A percentile compares a stretch with the other conserved stretches of the same genome.
phyloP scores from a whole-genome alignment of 2,113 vertebrate species.

The Serilophus lunatus region DNA sequence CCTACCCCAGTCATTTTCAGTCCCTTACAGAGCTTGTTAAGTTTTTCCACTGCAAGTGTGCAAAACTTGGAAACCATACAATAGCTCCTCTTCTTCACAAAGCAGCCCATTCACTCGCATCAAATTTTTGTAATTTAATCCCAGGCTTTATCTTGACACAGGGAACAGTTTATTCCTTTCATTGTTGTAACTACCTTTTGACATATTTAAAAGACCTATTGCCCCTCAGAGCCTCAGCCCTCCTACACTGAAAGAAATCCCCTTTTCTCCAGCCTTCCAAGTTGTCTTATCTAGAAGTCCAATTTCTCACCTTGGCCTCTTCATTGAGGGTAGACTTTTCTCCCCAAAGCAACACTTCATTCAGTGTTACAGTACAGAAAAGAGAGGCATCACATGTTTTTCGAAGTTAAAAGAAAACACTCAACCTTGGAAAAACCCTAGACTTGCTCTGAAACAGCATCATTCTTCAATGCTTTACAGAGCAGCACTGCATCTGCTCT shows the following conservation, averaged over 20 bases:
- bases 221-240: background rate
- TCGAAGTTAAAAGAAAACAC: constrained; percentile 29
- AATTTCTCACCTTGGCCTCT: background rate
- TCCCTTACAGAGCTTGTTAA: background rate
- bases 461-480: constrained; percentile 27
- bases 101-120: background rate
- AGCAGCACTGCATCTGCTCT: constrained; percentile 19
- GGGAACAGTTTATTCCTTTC: constrained; percentile 16
- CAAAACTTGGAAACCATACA: background rate
- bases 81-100: background rate
- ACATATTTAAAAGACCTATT: background rate
- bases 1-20: background rate
- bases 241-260: background rate
- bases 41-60: background rate
- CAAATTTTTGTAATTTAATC: constrained; percentile 8
- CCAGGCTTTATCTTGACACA: background rate
- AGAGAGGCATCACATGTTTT: constrained; percentile 19
- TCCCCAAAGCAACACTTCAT: background rate
- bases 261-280: background rate
- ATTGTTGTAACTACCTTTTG: background rate
- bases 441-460: constrained; percentile 32
- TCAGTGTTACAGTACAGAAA: background rate
- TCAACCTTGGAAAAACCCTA: constrained; percentile 31
- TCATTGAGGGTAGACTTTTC: background rate
- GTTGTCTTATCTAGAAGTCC: background rate